Base-by-base conservation (phyloP, 2,113 vertebrate species). In the Kryptolebias marmoratus region DNA sequence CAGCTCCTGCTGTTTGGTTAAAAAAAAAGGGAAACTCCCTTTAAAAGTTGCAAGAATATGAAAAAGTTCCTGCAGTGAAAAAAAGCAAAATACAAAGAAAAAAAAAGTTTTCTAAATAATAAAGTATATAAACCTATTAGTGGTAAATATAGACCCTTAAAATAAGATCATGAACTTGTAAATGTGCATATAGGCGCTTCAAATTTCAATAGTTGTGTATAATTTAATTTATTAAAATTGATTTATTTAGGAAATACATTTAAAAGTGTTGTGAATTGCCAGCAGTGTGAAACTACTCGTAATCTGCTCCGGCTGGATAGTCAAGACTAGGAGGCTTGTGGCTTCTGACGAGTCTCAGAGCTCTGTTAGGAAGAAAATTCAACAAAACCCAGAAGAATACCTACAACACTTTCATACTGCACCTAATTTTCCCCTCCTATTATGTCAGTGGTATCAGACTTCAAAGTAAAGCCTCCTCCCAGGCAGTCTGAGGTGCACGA, bases 381-480 rank as follows among this genome's bases (percentile, higher is more conserved):
- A 15, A 45, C 56, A 39, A 56, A 30, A 49, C 67, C 79, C 74
- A 64, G 69, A 68, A 70, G 65, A 69, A 82, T 62, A 72, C 62
- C 49, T 68, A 47, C 54, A 69, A 36, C 68, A 57, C 50, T 83
- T 83, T 87, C 65, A 84, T 68, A 68, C 18, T 55, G 16, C n/a
- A 31, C 49, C 27, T 68, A 16, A 79, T 75, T 83, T 65, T 87
- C 73, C 56, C 61, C 55, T 58, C 28, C 16, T n/a, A 5, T 61
- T 81, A 80, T 76, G 62, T 77, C 71, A 73, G 5, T 69, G 58
- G 68, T 62, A 66, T 64, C 42, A 36, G 28, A 79, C 85, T 87
- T 89, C 80, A 88, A 88, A 89, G 82, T 69, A 55, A 27, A 55
- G 66, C 32, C 32, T 79, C 68, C 54, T 73, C 59, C 59, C 69